Percentiles rank a stretch among this genome's conserved stretches.
These are phyloP conservation scores for Lanistes nyassanus DNA, from an alignment of 1,140 invertebrate genomes.

Conservation along the genomic window DNA sequence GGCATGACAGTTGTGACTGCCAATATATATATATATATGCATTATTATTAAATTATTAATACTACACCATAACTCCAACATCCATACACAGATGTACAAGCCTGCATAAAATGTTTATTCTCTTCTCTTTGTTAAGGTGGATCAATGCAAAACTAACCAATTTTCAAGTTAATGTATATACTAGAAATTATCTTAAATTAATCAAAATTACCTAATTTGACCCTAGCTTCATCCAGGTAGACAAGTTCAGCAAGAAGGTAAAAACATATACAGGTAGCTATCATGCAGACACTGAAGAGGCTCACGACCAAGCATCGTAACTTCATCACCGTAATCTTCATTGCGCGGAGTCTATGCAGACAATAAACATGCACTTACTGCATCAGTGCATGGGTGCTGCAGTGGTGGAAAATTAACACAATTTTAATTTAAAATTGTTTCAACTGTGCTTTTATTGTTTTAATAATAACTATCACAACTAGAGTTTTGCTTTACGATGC, in stretches of 20 bases:
- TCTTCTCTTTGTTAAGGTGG: no score
- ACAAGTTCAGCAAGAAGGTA: slow-evolving; percentile 33
- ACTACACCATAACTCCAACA: background rate
- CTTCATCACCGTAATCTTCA: no score
- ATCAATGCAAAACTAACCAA: background rate
- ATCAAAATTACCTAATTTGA: slow-evolving; percentile 27
- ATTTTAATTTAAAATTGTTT: no score
- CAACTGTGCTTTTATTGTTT: no score
- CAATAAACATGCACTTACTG: no score
- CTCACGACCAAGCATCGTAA: background rate
- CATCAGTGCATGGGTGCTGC: no score
- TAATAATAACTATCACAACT: no score
- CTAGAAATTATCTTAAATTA: background rate
- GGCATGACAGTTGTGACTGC: background rate
- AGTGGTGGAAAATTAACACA: no score
- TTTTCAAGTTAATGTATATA: background rate
- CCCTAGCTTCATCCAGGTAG: slow-evolving; percentile 28
- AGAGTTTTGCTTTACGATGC: no score
- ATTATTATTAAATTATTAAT: background rate
- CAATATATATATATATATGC: background rate
- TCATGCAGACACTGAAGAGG: slow-evolving; percentile 10
- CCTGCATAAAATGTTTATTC: no score
- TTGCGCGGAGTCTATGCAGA: no score
- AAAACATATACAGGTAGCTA: slow-evolving; percentile 24
- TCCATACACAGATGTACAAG: background rate